These are phyloP conservation scores for Caenorhabditis latens DNA, from an alignment of 1,140 invertebrate species.

Conservation along the genomic window DNA sequence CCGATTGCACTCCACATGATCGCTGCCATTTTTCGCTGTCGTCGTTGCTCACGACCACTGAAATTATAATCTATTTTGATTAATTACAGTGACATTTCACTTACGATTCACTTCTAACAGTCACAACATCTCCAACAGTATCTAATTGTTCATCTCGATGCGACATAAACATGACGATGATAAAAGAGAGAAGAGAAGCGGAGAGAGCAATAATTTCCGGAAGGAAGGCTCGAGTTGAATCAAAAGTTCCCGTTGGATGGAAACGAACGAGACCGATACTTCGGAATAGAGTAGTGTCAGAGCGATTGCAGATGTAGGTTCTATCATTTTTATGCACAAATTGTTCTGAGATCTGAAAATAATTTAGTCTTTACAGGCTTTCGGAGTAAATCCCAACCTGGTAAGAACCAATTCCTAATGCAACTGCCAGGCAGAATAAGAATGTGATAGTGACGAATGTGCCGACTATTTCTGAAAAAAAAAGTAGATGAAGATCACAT, in stretches of 20 bases:
- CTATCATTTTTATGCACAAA: constrained; percentile 41
- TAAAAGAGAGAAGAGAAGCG: constrained; percentile 70
- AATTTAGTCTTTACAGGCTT: too few relatives aligned
- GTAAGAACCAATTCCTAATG: constrained; percentile 62
- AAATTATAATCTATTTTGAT: neutral
- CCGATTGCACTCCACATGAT: constrained; percentile 51
- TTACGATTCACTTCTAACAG: constrained; percentile 60
- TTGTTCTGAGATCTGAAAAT: constrained; percentile 1
- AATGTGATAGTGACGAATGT: constrained; percentile 63
- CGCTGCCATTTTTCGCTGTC: constrained; percentile 26
- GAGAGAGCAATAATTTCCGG: constrained; percentile 71
- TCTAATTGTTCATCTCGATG: constrained; percentile 50
- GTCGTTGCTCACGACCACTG: constrained; percentile 15
- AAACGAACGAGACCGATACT: constrained; percentile 53
- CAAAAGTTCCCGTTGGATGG: constrained; percentile 52
- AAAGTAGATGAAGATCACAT: neutral
- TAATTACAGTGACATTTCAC: neutral
- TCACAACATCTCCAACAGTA: constrained; percentile 62
- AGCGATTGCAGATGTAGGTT: constrained; percentile 33
- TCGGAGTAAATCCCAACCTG: too few relatives aligned
- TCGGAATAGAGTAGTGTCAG: constrained; percentile 37
- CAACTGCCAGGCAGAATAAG: constrained; percentile 23
- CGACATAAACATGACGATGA: constrained; percentile 60
- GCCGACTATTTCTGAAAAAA: constrained; percentile 63
- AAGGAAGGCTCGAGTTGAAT: constrained; percentile 61